A percentile compares a stretch with the other conserved stretches of the same genome.
Evolutionary conservation across 2,113 vertebrate genomes (phyloP).

Genomic region (Emydura subglobosa): DNA sequence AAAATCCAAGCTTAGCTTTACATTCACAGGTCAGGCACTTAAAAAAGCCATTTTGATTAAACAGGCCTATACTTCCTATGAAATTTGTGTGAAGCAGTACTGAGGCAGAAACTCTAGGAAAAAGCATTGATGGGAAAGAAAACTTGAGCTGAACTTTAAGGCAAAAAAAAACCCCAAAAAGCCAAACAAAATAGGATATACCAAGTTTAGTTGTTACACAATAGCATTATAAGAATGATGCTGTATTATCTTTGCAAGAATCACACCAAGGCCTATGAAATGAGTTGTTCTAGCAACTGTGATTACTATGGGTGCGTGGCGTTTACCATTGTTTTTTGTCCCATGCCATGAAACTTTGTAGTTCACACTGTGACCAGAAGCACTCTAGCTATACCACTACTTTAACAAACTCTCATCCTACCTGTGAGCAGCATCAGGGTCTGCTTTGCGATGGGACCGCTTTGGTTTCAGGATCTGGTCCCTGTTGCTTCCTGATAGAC

Average conservation of each 20-base stretch:
- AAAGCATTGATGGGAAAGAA: background rate
- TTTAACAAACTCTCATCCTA: slow-evolving; percentile 52
- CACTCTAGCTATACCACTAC: background rate
- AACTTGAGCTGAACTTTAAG: background rate
- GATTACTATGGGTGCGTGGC: background rate
- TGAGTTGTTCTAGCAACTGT: background rate
- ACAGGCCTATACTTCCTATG: background rate
- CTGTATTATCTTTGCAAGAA: background rate
- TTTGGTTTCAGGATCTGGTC: slow-evolving; percentile 91
- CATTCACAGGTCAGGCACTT: background rate
- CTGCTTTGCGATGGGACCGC: slow-evolving; percentile 94
- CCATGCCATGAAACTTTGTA: background rate
- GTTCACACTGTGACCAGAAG: background rate
- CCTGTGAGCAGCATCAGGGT: slow-evolving; percentile 95
- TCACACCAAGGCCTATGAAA: background rate
- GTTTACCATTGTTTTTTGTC: background rate
- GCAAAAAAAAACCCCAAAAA: background rate
- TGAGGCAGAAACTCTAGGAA: background rate
- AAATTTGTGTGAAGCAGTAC: background rate
- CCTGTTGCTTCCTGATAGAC: slow-evolving; percentile 82
- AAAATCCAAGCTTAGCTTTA: slow-evolving; percentile 56
- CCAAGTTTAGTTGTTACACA: background rate
- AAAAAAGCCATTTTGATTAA: slow-evolving; percentile 20
- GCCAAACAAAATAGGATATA: background rate
- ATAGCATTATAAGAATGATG: background rate